phyloP scores from a whole-genome alignment of 2,888 invertebrate genomes.

The Chymomyza procnemis region DNA sequence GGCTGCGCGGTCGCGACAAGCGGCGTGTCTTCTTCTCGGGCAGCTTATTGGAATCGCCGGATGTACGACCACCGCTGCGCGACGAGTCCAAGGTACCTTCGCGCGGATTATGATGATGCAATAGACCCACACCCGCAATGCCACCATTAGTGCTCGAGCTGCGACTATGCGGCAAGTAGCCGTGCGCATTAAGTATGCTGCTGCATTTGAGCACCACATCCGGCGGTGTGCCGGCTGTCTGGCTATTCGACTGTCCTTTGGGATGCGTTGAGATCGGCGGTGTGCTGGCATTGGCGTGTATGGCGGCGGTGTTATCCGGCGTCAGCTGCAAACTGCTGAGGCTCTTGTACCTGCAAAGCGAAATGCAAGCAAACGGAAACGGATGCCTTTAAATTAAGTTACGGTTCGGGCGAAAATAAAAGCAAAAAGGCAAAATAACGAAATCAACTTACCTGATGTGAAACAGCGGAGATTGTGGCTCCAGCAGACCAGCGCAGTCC shows the following conservation, averaged over 20 bases:
- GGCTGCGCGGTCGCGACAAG: constrained; percentile 89
- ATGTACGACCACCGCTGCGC: constrained; percentile 91
- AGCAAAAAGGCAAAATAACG: no score
- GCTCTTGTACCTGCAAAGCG: constrained; percentile 76
- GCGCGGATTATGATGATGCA: constrained; percentile 77
- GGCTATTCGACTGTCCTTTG: constrained; percentile 64
- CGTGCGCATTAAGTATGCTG: constrained; percentile 67
- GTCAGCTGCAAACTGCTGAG: constrained; percentile 78
- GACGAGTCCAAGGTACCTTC: constrained; percentile 93
- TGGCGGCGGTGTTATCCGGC: constrained; percentile 73
- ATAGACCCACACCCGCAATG: constrained; percentile 24
- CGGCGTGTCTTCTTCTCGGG: constrained; percentile 90
- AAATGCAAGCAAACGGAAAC: constrained; percentile 8
- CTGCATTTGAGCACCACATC: constrained; percentile 76
- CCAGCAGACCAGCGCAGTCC: constrained; percentile 76
- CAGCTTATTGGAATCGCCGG: constrained; percentile 89
- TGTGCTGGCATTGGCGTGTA: constrained; percentile 64
- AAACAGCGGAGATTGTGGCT: constrained; percentile 79
- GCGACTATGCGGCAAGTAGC: constrained; percentile 66
- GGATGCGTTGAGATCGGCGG: constrained; percentile 78
- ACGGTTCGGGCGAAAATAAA: background rate
- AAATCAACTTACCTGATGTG: constrained; percentile 78
- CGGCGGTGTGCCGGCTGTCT: constrained; percentile 54
- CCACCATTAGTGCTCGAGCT: constrained; percentile 77
- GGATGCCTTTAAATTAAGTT: constrained; percentile 1